Evolutionary conservation across 1,140 invertebrate genomes (phyloP), one percentile per base, ranked within the genome.

Genomic region (Augochlora pura): DNA sequence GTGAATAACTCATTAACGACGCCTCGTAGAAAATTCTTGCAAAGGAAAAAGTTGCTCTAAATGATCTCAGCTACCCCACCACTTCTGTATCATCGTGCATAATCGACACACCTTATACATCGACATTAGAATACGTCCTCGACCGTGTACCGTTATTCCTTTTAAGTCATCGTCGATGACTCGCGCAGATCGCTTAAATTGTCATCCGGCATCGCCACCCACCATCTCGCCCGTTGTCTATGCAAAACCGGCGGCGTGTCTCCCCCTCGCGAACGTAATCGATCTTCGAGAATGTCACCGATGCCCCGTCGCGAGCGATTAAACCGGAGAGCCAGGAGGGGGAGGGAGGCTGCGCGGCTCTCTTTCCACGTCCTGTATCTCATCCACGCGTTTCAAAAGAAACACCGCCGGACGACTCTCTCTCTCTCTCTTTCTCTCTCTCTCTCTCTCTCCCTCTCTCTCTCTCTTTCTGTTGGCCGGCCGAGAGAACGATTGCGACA

Each of bases 401-500:
- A 83, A 83, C 60, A 27, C 62, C 59, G 54, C 66, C n/a, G n/a
- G n/a, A n/a, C n/a, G n/a, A n/a, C n/a, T n/a, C n/a, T n/a, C n/a
- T n/a, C n/a, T n/a, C n/a, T n/a, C n/a, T n/a, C n/a, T n/a, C n/a
- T n/a, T n/a, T n/a, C n/a, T n/a, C n/a, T n/a, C n/a, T n/a, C n/a
- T n/a, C n/a, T n/a, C n/a, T n/a, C n/a, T n/a, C n/a, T n/a, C n/a
- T n/a, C n/a, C n/a, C n/a, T n/a, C n/a, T n/a, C n/a, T n/a, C n/a
- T n/a, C n/a, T n/a, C n/a, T n/a, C n/a, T n/a, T n/a, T n/a, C n/a
- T n/a, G n/a, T 70, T 23, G 54, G 38, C 64, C 32, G 39, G 68
- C 62, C 65, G 1, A n/a, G 32, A 4, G 21, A 73, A 66, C 72
- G 76, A 80, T 80, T 81, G 69, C 77, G 70, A 83, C 70, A 78